phyloP scores from a whole-genome alignment of 23 tunicate species.

The Oikopleura dioica region DNA sequence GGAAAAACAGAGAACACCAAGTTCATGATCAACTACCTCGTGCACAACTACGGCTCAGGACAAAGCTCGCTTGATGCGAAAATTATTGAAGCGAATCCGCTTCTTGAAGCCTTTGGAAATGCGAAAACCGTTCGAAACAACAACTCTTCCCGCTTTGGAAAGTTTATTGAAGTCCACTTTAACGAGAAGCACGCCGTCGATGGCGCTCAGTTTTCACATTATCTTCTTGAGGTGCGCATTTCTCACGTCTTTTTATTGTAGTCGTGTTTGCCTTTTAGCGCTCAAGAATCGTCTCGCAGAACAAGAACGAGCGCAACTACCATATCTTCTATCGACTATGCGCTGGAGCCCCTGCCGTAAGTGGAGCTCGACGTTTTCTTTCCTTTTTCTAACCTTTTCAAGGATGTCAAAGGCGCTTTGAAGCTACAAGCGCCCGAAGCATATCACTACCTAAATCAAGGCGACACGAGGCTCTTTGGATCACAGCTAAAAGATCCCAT shows the following conservation, averaged over 20 bases:
- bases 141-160: conserved; percentile 77
- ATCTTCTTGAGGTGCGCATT: conserved; percentile 59
- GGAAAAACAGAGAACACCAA: conserved; percentile 96
- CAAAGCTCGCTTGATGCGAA: conserved; percentile 16
- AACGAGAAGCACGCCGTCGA: conserved; percentile 62
- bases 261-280: no score
- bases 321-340: conserved; percentile 79
- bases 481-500: conserved; percentile 36
- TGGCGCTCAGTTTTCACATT: conserved; percentile 79
- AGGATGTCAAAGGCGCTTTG: no score
- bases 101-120: conserved; percentile 82
- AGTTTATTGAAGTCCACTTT: conserved; percentile 74
- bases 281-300: conserved; percentile 55
- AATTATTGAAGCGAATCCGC: conserved; percentile 35
- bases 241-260: no score
- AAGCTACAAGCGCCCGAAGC: conserved; percentile 31
- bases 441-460: conserved; percentile 57
- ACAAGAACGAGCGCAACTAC: conserved; percentile 49
- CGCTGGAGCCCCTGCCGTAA: conserved; percentile 59
- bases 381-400: no score
- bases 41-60: conserved; percentile 59
- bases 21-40: conserved; percentile 58
- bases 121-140: conserved; percentile 83
- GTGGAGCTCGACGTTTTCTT: no score
- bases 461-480: no score